Evolutionary conservation across 2,113 vertebrate genomes (phyloP), one percentile per base, ranked within the genome.

Genomic region (Gallinago media): DNA sequence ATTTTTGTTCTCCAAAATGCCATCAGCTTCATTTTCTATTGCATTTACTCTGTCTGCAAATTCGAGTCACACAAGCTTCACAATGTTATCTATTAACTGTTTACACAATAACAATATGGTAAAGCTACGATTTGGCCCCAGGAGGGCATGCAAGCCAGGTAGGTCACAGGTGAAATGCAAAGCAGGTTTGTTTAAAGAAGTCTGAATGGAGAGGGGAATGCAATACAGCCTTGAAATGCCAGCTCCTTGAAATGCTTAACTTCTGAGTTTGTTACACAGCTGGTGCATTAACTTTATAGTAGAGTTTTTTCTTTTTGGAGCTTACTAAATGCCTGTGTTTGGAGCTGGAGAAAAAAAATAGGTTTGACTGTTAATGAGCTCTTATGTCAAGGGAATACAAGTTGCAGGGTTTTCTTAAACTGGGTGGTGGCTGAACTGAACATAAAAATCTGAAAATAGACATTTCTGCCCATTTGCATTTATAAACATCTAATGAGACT

Each of bases 111-210:
- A 70, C 61, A 87, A 11, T 19, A 27, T 2, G 26, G 71, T 14
- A 88, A 71, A 87, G 49, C 63, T 71, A 75, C 67, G 62, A 92
- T 52, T 65, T 83, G 72, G 40, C 55, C 38, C 38, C 68, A 67
- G 55, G 31, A 80, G 72, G 71, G 72, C 58, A 91, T 8, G 6
- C 44, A 91, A 91, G 74, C 65, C 88, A 92, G 75, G 85, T 61
- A 46, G 81, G 79, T 91, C 56, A 77, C 80, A 89, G 84, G 88
- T 89, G 62, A 92, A 94, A 97, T 56, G 74, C 86, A 94, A 71
- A 88, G 49, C 75, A 62, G 16, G 56, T 74, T 89, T 96, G 65
- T 94, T 94, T 80, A 90, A 94, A 92, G 38, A 88, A 87, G 87
- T 70, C 19, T 85, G 73, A 76, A 89, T 73, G 46, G 42, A 85